Evolutionary conservation across 2,888 invertebrate species (phyloP).

Genomic region (Biston betularia): DNA sequence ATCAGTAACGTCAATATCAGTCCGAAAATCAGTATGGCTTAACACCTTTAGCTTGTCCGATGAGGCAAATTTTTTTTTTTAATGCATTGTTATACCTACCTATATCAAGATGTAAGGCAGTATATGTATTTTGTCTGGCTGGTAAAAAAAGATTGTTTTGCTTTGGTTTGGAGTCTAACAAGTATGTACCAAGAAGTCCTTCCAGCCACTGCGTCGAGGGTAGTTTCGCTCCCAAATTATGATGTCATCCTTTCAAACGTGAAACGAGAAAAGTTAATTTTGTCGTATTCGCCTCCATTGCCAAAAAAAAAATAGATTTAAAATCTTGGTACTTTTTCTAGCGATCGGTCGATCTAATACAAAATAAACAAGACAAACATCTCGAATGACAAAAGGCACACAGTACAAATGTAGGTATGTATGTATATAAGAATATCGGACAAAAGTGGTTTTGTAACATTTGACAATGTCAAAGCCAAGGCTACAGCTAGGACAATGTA

Average conservation of each 20-base stretch:
- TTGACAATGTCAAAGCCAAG: constrained; percentile 74
- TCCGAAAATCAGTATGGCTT: too few species aligned
- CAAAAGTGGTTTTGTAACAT: constrained; percentile 48
- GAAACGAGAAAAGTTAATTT: too few species aligned
- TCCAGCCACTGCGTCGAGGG: too few species aligned
- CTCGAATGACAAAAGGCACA: constrained; percentile 40
- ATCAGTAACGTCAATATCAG: too few species aligned
- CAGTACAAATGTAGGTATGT: too few species aligned
- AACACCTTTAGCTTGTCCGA: too few species aligned
- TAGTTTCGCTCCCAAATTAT: too few species aligned
- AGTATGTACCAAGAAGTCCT: too few species aligned
- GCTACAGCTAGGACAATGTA: constrained; percentile 47
- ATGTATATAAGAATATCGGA: constrained; percentile 52
- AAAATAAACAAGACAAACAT: constrained; percentile 44
- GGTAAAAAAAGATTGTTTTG: neutral
- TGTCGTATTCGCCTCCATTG: too few species aligned
- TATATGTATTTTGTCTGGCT: constrained; percentile 7
- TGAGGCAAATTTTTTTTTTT: too few species aligned
- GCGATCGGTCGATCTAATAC: neutral
- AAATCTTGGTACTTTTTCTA: neutral
- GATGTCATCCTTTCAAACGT: too few species aligned
- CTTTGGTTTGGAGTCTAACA: neutral
- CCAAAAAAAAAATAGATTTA: neutral
- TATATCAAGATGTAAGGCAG: neutral
- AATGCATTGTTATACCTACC: too few species aligned